Percentiles rank a stretch among this genome's conserved stretches.
phyloP scores from a whole-genome alignment of 2,797 vertebrate genomes.

The Sitta carolinensis region DNA sequence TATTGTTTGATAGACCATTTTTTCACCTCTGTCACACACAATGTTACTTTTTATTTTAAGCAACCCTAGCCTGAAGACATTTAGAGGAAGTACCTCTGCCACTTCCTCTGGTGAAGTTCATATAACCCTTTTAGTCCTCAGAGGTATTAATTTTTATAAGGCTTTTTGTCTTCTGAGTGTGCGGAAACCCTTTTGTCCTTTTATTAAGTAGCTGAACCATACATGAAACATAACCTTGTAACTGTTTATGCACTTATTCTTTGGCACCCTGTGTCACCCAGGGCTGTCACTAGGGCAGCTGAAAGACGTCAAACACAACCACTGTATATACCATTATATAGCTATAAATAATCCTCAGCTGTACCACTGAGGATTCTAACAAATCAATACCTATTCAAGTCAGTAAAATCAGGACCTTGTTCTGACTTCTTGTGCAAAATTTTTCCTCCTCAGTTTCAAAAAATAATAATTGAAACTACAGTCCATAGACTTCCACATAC shows the following conservation, averaged over 20 bases:
- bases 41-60: neutral
- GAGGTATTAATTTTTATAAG: neutral
- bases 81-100: neutral
- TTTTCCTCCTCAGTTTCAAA: neutral
- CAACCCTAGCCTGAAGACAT: neutral
- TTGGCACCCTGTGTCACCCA: neutral
- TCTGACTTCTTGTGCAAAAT: neutral
- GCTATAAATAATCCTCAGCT: neutral
- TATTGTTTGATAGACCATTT: neutral
- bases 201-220: neutral
- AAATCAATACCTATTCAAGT: neutral
- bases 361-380: neutral
- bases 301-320: neutral
- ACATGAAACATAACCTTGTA: neutral
- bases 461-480: neutral
- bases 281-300: neutral
- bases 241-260: neutral
- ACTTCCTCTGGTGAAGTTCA: neutral
- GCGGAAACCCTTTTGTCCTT: neutral
- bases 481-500: fast-evolving
- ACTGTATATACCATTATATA: too few relatives aligned
- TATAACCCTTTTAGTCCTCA: neutral
- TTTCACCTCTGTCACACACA: neutral
- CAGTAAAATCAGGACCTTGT: neutral
- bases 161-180: neutral